A percentile compares a stretch with the other conserved stretches of the same genome.
These are phyloP conservation scores for Serrognathus titanus DNA, from an alignment of 2,888 invertebrate species.

Conservation along the genomic window DNA sequence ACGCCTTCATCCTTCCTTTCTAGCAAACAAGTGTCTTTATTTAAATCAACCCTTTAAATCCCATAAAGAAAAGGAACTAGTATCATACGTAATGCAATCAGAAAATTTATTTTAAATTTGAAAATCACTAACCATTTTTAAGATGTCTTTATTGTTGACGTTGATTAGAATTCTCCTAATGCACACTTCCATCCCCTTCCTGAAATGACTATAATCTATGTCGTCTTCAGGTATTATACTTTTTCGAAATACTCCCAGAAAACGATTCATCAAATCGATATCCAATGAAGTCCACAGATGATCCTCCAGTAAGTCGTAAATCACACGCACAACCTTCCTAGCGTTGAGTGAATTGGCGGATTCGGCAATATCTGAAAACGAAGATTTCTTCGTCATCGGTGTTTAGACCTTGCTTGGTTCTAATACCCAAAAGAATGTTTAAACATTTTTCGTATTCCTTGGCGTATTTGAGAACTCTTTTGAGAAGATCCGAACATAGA, in stretches of 20 bases:
- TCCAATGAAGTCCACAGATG: conserved; percentile 50
- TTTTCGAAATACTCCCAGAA: conserved; percentile 52
- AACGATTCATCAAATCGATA: conserved; percentile 43
- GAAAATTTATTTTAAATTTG: neutral
- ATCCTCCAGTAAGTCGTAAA: conserved; percentile 52
- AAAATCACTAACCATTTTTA: conserved; percentile 43
- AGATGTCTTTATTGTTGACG: conserved; percentile 49
- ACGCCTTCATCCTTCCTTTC: no score
- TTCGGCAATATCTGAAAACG: conserved; percentile 21
- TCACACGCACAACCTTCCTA: conserved; percentile 50
- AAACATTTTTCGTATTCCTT: conserved; percentile 30
- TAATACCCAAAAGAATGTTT: conserved; percentile 28
- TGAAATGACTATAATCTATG: conserved; percentile 41
- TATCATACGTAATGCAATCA: no score
- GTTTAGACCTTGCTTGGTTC: neutral
- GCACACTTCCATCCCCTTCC: conserved; percentile 56
- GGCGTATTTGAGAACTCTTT: conserved; percentile 33
- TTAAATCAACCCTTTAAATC: no score
- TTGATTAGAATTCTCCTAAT: conserved; percentile 53
- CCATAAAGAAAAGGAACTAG: no score
- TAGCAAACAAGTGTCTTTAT: no score
- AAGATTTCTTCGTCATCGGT: neutral
- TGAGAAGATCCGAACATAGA: conserved; percentile 42
- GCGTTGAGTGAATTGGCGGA: conserved; percentile 42
- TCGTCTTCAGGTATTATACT: conserved; percentile 42